phyloP scores from a whole-genome alignment of 2,888 invertebrate genomes.

The Hypomecis punctinalis region DNA sequence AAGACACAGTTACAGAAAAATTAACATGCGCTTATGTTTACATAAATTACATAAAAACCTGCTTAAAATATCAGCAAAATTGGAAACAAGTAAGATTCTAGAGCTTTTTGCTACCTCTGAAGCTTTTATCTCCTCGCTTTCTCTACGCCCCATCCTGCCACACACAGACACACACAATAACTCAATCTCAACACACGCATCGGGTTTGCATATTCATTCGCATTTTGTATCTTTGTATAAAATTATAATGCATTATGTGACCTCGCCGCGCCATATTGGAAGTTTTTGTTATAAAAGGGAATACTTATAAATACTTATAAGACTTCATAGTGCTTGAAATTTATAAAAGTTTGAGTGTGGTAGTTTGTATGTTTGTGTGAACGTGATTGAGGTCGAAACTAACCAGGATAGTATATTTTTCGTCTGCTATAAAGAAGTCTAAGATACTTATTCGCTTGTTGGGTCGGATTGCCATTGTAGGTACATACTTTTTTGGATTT shows the following conservation, averaged over 20 bases:
- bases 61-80: too few relatives aligned
- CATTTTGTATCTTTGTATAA: slow-evolving; percentile 84
- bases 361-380: neutral
- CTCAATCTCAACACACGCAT: slow-evolving; percentile 77
- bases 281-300: slow-evolving; percentile 45
- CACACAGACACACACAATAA: slow-evolving; percentile 74
- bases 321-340: neutral
- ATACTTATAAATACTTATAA: slow-evolving; percentile 21
- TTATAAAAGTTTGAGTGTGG: neutral
- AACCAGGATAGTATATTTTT: neutral
- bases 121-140: slow-evolving; percentile 16
- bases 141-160: slow-evolving; percentile 33
- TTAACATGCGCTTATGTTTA: too few relatives aligned
- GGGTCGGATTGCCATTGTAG: too few relatives aligned
- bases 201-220: slow-evolving; percentile 83
- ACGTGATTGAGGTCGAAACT: slow-evolving; percentile 5
- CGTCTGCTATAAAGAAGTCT: too few relatives aligned
- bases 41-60: too few relatives aligned
- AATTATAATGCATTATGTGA: slow-evolving; percentile 84
- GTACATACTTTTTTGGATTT: too few relatives aligned
- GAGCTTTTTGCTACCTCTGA: neutral
- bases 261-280: slow-evolving; percentile 47
- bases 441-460: too few relatives aligned
- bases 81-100: too few relatives aligned
- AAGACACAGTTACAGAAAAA: too few relatives aligned